Base-by-base conservation (phyloP, 2,797 vertebrate species). In the Darevskia mixta region DNA sequence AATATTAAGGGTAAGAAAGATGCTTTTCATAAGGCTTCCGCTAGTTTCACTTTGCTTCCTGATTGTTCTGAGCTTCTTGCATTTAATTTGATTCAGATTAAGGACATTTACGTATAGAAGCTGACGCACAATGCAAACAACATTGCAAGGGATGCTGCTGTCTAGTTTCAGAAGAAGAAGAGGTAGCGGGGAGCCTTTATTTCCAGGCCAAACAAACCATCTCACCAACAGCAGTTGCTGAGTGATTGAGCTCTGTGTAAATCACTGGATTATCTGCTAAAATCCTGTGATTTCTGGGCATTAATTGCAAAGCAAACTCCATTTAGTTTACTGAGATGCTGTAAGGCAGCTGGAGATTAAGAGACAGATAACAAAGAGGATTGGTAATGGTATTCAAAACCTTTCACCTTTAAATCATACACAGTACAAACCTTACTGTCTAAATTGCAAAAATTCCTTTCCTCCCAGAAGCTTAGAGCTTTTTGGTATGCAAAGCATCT, bases 281-380 rank as follows among this genome's bases (percentile, higher is more conserved):
- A 88, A 88, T 61, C 82, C 75, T 35, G 85, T 85, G 67, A 80
- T 88, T 66, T 61, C 83, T 85, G 80, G 87, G 77, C 87, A 75
- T 88, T 85, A 88, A 85, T 85, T 80, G 87, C 69, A 85, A 88
- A 66, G 69, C 77, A 75, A 64, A 85, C 41, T 88, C 83, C 55
- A 80, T 80, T 80, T 81, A 27, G 25, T 73, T 49, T 61, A 85
- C 83, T 80, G 87, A 84, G 76, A 79, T 72, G 77, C 73, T 83
- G 18, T n/a, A 67, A 71, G 9, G 45, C 87, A 79, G 38, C 7
- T 18, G 76, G 49, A 88, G 82, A 79, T 88, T 88, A 88, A 13
- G 66, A 64, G 58, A 41, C 49, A 45, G 77, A 85, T 84, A 88
- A 84, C 13, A 73, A 58, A 66, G 82, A 35, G 55, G 76, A 88